Base-by-base conservation (phyloP, 2,797 vertebrate genomes). In the Etheostoma nigrum region DNA sequence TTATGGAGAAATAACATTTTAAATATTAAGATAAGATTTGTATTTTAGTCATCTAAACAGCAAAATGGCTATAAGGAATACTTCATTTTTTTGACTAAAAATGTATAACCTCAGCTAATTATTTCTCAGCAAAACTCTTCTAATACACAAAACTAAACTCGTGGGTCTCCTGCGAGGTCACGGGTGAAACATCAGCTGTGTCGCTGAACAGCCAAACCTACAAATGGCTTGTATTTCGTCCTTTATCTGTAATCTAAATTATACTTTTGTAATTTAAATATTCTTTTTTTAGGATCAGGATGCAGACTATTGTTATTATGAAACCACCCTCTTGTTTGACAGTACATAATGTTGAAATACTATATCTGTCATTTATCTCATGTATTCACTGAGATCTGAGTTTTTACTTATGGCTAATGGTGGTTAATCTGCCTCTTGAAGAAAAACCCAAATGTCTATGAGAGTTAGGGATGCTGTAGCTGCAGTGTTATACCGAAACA, bases 341-440 rank as follows among this genome's bases (percentile, higher is more conserved):
- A 3, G 23, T 30, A 25, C 36, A 47, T 49, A 15, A 42, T 45
- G n/a, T 67, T 67, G 52, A 62, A 71, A 74, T 63, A 16, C 25
- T 3, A 4, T 23, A 23, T 21, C 44, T 25, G 8, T 12, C 25
- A 40, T 3, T 0, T 74, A 2, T 52, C 51, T 6, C 7, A 4
- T 47, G n/a, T 36, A 18, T 70, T 79, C 27, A 57, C 11, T 40
- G 48, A 65, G 13, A 61, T 44, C 23, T 3, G 5, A 44, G 23
- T 64, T 55, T 51, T 12, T 12, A 40, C 54, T 48, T 49, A 16
- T 27, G 47, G 44, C 30, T 52, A 25, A 25, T 25, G 25, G 25
- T 25, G 33, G 2, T 40, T 48, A 16, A 54, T 68, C 36, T 27
- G 30, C 23, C 16, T 21, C 4, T 40, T 40, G 36, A 11, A 40